phyloP scores from a whole-genome alignment of 2,113 vertebrate species.

The Seriola rivoliana region DNA sequence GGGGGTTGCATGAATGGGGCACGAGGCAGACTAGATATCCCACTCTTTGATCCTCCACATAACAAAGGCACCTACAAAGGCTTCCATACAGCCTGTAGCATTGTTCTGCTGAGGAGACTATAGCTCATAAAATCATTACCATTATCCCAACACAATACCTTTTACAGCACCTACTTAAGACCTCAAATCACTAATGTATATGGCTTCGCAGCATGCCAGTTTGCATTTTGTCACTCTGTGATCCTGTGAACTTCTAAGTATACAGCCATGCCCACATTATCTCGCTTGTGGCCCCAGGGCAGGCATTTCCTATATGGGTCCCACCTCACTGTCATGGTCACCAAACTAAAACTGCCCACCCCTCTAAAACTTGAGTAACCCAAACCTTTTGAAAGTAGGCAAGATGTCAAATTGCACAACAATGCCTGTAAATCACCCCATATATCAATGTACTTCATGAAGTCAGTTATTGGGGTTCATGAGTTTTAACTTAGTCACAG shows the following conservation, averaged over 20 bases:
- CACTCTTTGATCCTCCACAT: conserved; percentile 70
- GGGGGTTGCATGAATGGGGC: conserved; percentile 6
- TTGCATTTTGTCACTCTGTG: conserved; percentile 70
- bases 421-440: not conserved
- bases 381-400: not conserved
- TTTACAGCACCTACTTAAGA: conserved; percentile 59
- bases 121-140: conserved; percentile 64
- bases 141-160: conserved; percentile 59
- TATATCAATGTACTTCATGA: not conserved
- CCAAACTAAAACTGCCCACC: conserved; percentile 5
- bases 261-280: conserved; percentile 60
- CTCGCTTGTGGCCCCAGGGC: conserved; percentile 59
- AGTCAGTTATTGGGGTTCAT: not conserved
- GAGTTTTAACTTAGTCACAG: not conserved
- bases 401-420: not conserved
- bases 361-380: conserved; percentile 21
- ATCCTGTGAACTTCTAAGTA: conserved; percentile 67
- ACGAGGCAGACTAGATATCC: conserved; percentile 28
- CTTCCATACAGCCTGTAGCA: conserved; percentile 44
- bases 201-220: conserved; percentile 44
- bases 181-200: conserved; percentile 51
- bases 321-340: conserved; percentile 66
- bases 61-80: conserved; percentile 64
- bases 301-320: conserved; percentile 64
- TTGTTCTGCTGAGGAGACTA: conserved; percentile 55